Percentiles rank a stretch among this genome's conserved stretches.
These are phyloP conservation scores for Drosophila simulans DNA, from an alignment of 1,140 invertebrate genomes.

Conservation along the genomic window DNA sequence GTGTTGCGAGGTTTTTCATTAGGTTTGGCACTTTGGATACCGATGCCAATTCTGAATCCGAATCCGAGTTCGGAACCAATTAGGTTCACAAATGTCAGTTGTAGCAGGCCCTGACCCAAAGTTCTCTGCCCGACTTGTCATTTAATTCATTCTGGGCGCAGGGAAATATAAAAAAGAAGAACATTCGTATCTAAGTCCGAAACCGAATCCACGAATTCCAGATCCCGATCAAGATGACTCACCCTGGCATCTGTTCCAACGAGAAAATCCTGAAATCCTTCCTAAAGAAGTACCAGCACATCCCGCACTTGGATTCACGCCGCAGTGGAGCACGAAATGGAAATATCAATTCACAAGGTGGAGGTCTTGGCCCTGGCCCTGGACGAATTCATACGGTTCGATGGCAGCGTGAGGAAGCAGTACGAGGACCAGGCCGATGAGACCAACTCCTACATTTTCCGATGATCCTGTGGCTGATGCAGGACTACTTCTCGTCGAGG, in stretches of 20 bases:
- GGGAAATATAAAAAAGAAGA: not conserved
- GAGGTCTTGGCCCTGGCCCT: not conserved
- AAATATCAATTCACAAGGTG: too few relatives aligned
- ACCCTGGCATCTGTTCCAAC: slow-evolving; percentile 40
- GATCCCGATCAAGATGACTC: slow-evolving; percentile 16
- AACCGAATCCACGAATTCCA: not conserved
- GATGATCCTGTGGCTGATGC: not conserved
- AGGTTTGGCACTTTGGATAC: slow-evolving; percentile 58
- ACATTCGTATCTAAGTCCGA: not conserved
- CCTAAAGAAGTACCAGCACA: slow-evolving; percentile 16
- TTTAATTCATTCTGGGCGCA: not conserved
- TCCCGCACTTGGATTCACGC: not conserved
- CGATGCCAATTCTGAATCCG: not conserved
- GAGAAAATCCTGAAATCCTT: slow-evolving; percentile 35
- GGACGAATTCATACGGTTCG: slow-evolving; percentile 13
- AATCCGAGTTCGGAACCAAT: slow-evolving; percentile 43
- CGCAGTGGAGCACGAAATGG: not conserved
- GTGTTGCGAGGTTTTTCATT: slow-evolving; percentile 56
- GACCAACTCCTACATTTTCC: not conserved
- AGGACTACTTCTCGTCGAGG: not conserved
- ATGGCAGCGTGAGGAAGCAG: not conserved
- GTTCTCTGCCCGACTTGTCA: slow-evolving; percentile 13
- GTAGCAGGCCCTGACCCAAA: slow-evolving; percentile 21
- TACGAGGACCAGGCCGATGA: not conserved
- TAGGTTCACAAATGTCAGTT: slow-evolving; percentile 53